Evolutionary conservation across 92 coral and sea anemone genomes (phyloP).

Genomic region (Micromussa lordhowensis): DNA sequence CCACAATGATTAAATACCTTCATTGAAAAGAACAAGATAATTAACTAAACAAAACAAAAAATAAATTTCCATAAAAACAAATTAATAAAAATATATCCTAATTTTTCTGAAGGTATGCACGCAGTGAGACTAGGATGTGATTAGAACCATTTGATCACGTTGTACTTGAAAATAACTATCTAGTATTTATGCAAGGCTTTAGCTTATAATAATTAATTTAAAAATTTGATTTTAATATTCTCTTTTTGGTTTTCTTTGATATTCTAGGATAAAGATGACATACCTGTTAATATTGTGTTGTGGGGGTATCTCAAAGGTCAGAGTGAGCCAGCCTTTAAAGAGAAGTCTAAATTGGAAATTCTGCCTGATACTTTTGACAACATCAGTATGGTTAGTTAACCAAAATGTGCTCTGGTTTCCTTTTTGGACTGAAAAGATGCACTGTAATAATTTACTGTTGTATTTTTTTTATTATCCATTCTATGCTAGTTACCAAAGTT

Average conservation of each 20-base stretch:
- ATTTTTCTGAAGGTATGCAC: constrained; percentile 7
- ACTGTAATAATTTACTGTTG: not conserved
- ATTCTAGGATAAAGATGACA: constrained; percentile 41
- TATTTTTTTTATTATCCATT: constrained; percentile 15
- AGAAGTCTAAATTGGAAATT: constrained; percentile 55
- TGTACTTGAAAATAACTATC: not conserved
- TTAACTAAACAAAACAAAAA: constrained; percentile 9
- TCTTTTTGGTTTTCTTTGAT: constrained; percentile 11
- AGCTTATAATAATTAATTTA: not conserved
- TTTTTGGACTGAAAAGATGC: constrained; percentile 14
- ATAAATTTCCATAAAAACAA: not conserved
- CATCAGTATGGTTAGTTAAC: constrained; percentile 45
- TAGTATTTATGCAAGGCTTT: not conserved
- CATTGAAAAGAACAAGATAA: constrained; percentile 14
- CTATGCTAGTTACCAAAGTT: too few species aligned
- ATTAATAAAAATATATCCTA: constrained; percentile 13
- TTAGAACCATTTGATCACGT: constrained; percentile 6
- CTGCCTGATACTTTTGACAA: constrained; percentile 40
- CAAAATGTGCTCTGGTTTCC: constrained; percentile 9
- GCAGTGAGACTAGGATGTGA: constrained; percentile 20
- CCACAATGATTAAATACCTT: constrained; percentile 22
- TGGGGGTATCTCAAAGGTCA: constrained; percentile 60
- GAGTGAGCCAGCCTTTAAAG: constrained; percentile 48
- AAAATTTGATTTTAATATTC: not conserved
- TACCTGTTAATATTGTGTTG: constrained; percentile 39